Percentiles rank a stretch among this genome's conserved stretches.
These are phyloP conservation scores for Lamprologus sp. DNA, from an alignment of 2,113 vertebrate species.

Conservation along the genomic window DNA sequence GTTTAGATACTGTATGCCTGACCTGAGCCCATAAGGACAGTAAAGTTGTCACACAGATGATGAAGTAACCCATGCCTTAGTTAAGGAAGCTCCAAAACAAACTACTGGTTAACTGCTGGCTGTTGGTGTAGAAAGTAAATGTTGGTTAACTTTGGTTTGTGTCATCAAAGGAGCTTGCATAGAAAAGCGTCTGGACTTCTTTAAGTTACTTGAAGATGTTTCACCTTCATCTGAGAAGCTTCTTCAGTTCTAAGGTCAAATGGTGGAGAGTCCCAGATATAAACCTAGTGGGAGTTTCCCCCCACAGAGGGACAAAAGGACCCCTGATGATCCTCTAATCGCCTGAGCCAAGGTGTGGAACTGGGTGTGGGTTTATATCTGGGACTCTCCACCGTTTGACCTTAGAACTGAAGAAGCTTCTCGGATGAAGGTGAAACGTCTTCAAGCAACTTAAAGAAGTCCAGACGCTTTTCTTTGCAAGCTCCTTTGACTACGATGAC, in stretches of 20 bases:
- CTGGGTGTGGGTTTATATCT: rapidly evolving
- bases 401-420: neutral
- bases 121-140: neutral
- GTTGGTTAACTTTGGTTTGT: neutral
- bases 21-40: neutral
- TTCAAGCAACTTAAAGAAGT: neutral
- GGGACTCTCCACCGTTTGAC: neutral
- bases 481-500: neutral
- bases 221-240: neutral
- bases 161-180: neutral
- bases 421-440: rapidly evolving
- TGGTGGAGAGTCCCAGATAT: rapidly evolving
- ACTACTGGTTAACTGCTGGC: neutral
- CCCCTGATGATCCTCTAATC: neutral
- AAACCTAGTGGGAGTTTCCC: rapidly evolving
- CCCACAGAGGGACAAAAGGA: neutral
- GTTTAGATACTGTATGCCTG: neutral
- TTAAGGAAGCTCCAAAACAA: neutral
- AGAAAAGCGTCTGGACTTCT: neutral
- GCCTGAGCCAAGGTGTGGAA: neutral
- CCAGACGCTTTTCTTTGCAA: neutral
- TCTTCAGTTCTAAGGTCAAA: neutral
- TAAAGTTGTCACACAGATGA: neutral
- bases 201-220: rapidly evolving
- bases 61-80: neutral